Evolutionary conservation across 1,140 invertebrate species (phyloP), one percentile per base, ranked within the genome.

Genomic region (Rhopalosiphum maidis): DNA sequence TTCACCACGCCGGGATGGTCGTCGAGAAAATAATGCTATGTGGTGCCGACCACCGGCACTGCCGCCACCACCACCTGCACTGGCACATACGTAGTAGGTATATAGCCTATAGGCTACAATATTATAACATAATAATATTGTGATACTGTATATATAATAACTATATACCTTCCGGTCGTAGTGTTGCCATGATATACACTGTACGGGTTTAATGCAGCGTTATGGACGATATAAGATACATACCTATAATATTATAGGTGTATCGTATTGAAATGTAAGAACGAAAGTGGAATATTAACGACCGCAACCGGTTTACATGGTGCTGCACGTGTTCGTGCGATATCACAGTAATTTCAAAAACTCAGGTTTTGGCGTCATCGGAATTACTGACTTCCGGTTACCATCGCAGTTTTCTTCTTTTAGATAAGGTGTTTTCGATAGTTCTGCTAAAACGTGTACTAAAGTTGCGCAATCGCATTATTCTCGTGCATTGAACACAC

Each of bases 241-340:
- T 60, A 23, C 22, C 22, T 23, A 25, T 60, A 30, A 15, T 68
- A 35, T n/a, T 77, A 77, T 77, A 77, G 60, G 60, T 77, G 60
- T 77, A 77, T 77, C 30, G 8, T 18, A 77, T n/a, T 18, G 60
- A 35, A 82, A 46, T 46, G 23, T 37, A 22, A 85, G 91, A 86
- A 83, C 91, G 91, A 93, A 93, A 93, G 91, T 93, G 77, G 82
- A 85, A 85, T 82, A 82, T 83, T 91, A 82, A 91, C 46, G 90
- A 48, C 43, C 41, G 48, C 91, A 55, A 93, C 91, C 91, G 91
- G 91, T 93, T 93, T 92, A 51, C 82, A 86, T 23, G 11, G 54
- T 15, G 11, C 35, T 77, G 18, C 48, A 22, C 23, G n/a, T 51
- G 82, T 86, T 55, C 35, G 41, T 93, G 91, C 91, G 41, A 93